Evolutionary conservation across 2,888 invertebrate genomes (phyloP).

Genomic region (Hydrotaea cyrtoneurina): DNA sequence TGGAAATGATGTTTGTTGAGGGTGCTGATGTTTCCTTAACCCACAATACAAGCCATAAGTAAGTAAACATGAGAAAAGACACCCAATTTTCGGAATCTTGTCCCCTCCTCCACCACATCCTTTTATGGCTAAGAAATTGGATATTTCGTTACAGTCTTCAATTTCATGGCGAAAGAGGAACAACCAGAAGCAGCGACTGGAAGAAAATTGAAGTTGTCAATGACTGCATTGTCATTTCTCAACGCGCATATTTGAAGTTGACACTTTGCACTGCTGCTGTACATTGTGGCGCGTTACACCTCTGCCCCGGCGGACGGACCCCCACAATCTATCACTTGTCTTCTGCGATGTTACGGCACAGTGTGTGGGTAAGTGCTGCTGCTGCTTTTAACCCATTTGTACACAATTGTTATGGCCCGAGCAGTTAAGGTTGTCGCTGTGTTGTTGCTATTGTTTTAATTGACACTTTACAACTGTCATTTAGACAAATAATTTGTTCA

Average conservation of each 20-base stretch:
- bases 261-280: not conserved
- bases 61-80: conserved; percentile 9
- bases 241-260: conserved; percentile 38
- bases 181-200: not conserved
- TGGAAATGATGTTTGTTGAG: conserved; percentile 14
- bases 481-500: conserved; percentile 58
- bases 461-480: conserved; percentile 75
- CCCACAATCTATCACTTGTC: conserved; percentile 10
- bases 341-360: not conserved
- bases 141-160: not conserved
- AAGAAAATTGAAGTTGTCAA: conserved; percentile 60
- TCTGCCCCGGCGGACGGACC: not conserved
- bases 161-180: not conserved
- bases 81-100: conserved; percentile 15
- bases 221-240: conserved; percentile 60
- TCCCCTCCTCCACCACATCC: not conserved
- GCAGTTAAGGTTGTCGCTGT: conserved; percentile 18
- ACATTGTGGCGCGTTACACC: conserved; percentile 2
- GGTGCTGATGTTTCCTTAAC: conserved; percentile 17
- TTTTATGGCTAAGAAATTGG: not conserved
- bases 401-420: not conserved
- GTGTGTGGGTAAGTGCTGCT: not conserved
- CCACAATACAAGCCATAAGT: conserved; percentile 43
- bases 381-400: conserved; percentile 12
- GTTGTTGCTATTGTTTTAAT: conserved; percentile 69